Base-by-base conservation (phyloP, 2,113 vertebrate species). In the Corythaixoides concolor region DNA sequence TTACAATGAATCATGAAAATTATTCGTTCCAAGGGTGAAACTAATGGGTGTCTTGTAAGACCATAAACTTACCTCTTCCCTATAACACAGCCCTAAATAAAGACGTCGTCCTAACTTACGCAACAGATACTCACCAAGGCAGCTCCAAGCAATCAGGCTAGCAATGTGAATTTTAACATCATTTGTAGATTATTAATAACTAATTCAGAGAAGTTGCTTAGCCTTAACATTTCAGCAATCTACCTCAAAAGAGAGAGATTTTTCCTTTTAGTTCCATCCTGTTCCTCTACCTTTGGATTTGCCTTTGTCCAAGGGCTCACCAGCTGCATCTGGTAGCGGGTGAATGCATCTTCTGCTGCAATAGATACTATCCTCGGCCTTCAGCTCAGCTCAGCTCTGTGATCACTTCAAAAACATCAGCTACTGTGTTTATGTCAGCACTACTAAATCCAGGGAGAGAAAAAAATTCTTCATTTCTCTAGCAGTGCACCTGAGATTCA, bases 101-200 rank as follows among this genome's bases (percentile, higher is more conserved):
- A 93, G 19, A 17, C 1, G 0, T 41, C 17, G 1, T 50, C 56
- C 58, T 62, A 47, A 67, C 43, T 77, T 33, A 22, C 0, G 0
- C 73, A 70, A 16, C 33, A 55, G 41, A 53, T 32, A 49, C 13
- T 81, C 41, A 37, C 26, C 28, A n/a, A 26, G 37, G 23, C 11
- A 63, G 50, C 74, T 55, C 45, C 64, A 21, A 53, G n/a, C 33
- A 17, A 28, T n/a, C 60, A 39, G 32, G 47, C 37, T 63, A 24
- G 22, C 20, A 70, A 32, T 4, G 59, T 3, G 11, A 39, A 66
- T 66, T 78, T 60, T 58, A 26, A 32, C 28, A 12, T 32, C 45
- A 67, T 56, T 53, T 77, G n/a, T 28, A 86, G 67, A 32, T 45
- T 62, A 56, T 58, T 43, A 62, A 47, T 59, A 68, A 91, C 17